Conservation (phyloP, 2,888 invertebrate genomes). For the Liopterus haemorrhoidalis region DNA sequence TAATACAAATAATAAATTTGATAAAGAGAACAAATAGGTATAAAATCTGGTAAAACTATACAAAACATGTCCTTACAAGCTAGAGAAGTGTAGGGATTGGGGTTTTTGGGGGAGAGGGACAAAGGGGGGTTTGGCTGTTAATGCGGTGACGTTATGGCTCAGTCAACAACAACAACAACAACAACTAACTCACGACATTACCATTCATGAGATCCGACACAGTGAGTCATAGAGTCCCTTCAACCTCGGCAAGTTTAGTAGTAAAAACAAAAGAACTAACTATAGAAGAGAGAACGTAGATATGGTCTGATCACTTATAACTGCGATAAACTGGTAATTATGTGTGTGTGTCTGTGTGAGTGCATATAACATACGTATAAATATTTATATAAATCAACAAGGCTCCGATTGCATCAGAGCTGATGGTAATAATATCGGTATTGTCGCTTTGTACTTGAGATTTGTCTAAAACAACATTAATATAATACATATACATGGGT, state of each 20-base stretch:
- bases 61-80: constrained; percentile 38
- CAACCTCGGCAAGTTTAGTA: constrained; percentile 20
- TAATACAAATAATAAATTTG: constrained; percentile 24
- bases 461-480: constrained; percentile 7
- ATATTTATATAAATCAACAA: constrained; percentile 23
- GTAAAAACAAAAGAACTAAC: not conserved
- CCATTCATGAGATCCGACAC: constrained; percentile 23
- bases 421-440: too few relatives aligned
- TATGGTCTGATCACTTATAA: constrained; percentile 10
- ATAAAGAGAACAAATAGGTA: constrained; percentile 26
- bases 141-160: constrained; percentile 22
- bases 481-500: not conserved
- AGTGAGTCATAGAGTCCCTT: constrained; percentile 21
- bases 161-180: constrained; percentile 22
- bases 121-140: too few relatives aligned
- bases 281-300: not conserved
- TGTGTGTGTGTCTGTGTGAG: too few relatives aligned
- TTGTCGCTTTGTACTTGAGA: constrained; percentile 20
- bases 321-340: constrained; percentile 22
- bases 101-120: too few relatives aligned
- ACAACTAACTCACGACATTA: constrained; percentile 13
- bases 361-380: constrained; percentile 18
- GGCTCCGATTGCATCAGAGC: constrained; percentile 6
- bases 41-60: constrained; percentile 47
- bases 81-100: too few relatives aligned